Percentiles rank a stretch among this genome's conserved stretches.
Conservation (phyloP, 2,797 vertebrate species). For the Crenichthys baileyi region DNA sequence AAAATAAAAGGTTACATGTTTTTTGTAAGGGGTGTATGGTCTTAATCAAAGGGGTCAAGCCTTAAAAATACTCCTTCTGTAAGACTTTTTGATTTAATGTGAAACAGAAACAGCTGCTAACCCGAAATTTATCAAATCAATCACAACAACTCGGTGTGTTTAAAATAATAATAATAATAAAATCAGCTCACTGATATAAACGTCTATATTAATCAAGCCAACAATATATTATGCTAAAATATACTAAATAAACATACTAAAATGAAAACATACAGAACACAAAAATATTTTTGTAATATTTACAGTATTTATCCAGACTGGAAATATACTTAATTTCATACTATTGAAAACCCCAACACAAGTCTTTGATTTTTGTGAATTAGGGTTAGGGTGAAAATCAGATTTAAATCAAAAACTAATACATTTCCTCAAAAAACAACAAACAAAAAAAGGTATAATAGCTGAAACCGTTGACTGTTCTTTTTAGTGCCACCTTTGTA, state of each 20-base stretch:
- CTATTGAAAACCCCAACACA: neutral
- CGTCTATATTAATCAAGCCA: neutral
- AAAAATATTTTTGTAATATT: too few species aligned
- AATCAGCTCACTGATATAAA: too few species aligned
- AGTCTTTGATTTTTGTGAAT: neutral
- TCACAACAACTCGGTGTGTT: too few species aligned
- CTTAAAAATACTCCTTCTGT: neutral
- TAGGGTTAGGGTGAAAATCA: neutral
- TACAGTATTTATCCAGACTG: neutral
- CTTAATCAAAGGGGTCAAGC: neutral
- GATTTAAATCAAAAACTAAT: neutral
- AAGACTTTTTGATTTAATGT: neutral
- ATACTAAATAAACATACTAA: too few species aligned
- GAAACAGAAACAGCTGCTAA: neutral
- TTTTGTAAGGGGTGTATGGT: neutral
- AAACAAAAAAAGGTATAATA: constrained; percentile 23
- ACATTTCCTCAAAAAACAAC: neutral
- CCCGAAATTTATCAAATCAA: neutral
- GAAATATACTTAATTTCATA: neutral
- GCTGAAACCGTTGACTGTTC: constrained; percentile 41
- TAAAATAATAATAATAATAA: neutral
- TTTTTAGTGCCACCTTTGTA: constrained; percentile 60
- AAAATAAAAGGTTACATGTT: neutral
- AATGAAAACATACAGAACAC: too few species aligned
- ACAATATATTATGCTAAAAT: neutral